Base-by-base conservation (phyloP, 2,888 invertebrate genomes). In the Idaea straminata region DNA sequence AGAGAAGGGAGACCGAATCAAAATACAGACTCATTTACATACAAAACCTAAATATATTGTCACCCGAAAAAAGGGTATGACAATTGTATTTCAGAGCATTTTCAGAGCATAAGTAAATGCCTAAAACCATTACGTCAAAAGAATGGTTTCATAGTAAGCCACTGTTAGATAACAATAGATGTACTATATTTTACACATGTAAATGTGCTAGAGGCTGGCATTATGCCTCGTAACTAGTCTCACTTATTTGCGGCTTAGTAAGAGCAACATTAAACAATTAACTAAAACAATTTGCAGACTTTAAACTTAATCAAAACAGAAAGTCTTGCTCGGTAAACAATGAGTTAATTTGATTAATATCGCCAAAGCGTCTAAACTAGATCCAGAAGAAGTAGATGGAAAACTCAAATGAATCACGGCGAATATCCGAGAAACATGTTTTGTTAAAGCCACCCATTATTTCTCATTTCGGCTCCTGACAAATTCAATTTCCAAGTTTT, bases 401-500 rank as follows among this genome's bases (percentile, higher is more conserved):
- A 25, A 64, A 63, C 58, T 65, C 59, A 58, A 63, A 66, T 63
- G 61, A 65, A 63, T 66, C 60, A 57, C 34, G 57, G 61, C 47
- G 47, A 47, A 10, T 47, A 47, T 47, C 10, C 47, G 47, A 47
- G 47, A 66, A 61, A 64, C 66, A 66, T 65, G 66, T 66, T 68
- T 69, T 61, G 65, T 66, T 38, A 65, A 67, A 69, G 62, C 65
- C 64, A 57, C 64, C 66, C 61, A 66, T 72, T 70, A 69, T 61
- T 63, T 63, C 57, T 62, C 62, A 64, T 67, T 71, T 70, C 68
- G 68, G 68, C 69, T 66, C 64, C 67, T 66, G 66, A 70, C 64
- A 72, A 73, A 73, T 71, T 73, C 69, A 72, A 72, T 74, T 70
- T 66, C 57, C 68, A 69, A 72, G 71, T 71, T 67, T 68, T 60